Percentiles rank a stretch among this genome's conserved stretches.
phyloP scores from a whole-genome alignment of 2,797 vertebrate genomes.

The Xenops minutus region DNA sequence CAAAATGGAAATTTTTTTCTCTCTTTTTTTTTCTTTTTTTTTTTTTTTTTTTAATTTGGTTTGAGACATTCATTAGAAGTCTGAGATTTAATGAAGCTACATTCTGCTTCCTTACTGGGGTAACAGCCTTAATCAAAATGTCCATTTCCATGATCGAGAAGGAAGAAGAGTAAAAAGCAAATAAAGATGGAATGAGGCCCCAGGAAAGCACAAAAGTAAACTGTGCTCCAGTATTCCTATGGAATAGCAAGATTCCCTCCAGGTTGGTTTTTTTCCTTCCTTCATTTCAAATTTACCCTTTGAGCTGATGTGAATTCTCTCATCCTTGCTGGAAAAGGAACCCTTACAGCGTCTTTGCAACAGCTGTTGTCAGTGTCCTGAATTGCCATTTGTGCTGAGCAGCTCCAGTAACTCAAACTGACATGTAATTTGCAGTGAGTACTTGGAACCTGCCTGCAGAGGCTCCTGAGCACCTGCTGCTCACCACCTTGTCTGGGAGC shows the following conservation, averaged over 20 bases:
- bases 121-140: slow-evolving; percentile 21
- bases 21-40: too few relatives aligned
- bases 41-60: neutral
- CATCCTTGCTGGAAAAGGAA: neutral
- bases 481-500: neutral
- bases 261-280: accelerated
- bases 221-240: neutral
- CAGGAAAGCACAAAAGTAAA: neutral
- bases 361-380: neutral
- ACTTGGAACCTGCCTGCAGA: neutral
- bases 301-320: neutral
- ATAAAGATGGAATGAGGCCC: neutral
- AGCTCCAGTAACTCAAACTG: neutral
- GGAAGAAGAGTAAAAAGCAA: neutral
- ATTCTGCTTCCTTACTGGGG: neutral
- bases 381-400: neutral
- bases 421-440: neutral
- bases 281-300: neutral
- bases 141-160: neutral
- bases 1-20: neutral
- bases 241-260: neutral
- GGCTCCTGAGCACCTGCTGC: neutral
- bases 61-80: neutral
- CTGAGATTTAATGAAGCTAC: neutral
- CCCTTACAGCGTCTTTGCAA: neutral